These are phyloP conservation scores for Leptodactylus fallax DNA, from an alignment of 2,797 vertebrate species.

Conservation along the genomic window DNA sequence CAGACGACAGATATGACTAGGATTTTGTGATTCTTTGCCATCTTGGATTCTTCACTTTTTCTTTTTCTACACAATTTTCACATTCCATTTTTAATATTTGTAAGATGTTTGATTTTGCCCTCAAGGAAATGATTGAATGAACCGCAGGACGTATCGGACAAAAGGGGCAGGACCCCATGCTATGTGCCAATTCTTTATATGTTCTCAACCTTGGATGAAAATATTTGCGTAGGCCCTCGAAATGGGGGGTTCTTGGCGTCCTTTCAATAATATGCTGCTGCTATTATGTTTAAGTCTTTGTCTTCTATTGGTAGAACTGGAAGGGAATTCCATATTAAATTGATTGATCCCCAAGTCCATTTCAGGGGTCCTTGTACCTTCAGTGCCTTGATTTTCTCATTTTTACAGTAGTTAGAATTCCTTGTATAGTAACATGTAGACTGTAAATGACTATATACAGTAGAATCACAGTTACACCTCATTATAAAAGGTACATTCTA, in stretches of 20 bases:
- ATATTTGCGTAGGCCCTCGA: not conserved
- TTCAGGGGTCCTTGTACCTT: not conserved
- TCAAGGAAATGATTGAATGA: not conserved
- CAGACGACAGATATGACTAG: not conserved
- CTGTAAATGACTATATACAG: not conserved
- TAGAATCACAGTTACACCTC: not conserved
- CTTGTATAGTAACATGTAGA: not conserved
- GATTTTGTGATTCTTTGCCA: not conserved
- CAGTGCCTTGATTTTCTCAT: constrained; percentile 10
- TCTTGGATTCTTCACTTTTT: not conserved
- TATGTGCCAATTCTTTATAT: constrained; percentile 28
- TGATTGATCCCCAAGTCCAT: too few relatives aligned
- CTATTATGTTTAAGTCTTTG: not conserved
- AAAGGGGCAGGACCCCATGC: constrained; percentile 35
- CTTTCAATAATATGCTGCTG: constrained; percentile 4
- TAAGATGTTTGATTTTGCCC: not conserved
- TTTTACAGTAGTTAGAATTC: not conserved
- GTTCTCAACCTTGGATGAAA: not conserved
- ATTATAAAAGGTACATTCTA: not conserved
- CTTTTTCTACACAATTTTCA: not conserved
- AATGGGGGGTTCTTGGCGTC: not conserved
- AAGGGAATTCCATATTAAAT: not conserved
- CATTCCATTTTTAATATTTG: constrained; percentile 9
- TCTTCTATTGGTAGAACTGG: constrained; percentile 12
- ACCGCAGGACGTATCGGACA: not conserved